Base-by-base conservation (phyloP, 2,113 vertebrate genomes). In the Crypturellus undulatus region DNA sequence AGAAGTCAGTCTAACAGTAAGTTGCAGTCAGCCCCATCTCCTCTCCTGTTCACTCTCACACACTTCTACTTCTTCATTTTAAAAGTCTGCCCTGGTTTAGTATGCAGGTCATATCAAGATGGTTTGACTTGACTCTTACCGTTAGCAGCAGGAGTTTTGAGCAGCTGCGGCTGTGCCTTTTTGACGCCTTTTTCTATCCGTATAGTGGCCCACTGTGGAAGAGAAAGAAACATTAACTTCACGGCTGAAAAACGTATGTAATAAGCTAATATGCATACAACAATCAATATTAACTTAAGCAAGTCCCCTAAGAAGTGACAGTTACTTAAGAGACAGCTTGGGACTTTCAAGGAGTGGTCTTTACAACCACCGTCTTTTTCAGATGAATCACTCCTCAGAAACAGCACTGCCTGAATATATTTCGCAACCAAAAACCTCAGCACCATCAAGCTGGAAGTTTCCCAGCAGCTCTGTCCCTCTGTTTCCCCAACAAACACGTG, bases 131-230 rank as follows among this genome's bases (percentile, higher is more conserved):
- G 21, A 0, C 17, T 86, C 98, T 99, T 88, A 99, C 99, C 99
- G 60, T 97, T 98, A 84, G 98, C 97, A 80, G 97, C 86, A 45
- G 98, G 88, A 38, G 72, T 97, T 40, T 97, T 98, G 21, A 97
- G 93, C 30, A 69, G 73, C 28, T 97, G 93, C 38, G 83, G 96
- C 70, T 95, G 91, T 30, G 95, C 95, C 78, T 98, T 96, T 92
- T 95, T 96, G 63, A 87, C 97, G 77, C 98, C 98, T 90, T 97
- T 99, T 96, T 99, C 98, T 96, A 99, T 99, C 32, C 99, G 98
- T n/a, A 98, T 49, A 0, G 99, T 99, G 58, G 99, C 99, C 99
- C 99, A 99, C 99, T 99, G 91, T 97, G 93, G 32, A 93, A 91
- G 83, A 95, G 96, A 83, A 97, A 84, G 92, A 75, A 93, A 83